These are phyloP conservation scores for Sakesphorus luctuosus DNA, from an alignment of 2,113 vertebrate species.

Conservation along the genomic window DNA sequence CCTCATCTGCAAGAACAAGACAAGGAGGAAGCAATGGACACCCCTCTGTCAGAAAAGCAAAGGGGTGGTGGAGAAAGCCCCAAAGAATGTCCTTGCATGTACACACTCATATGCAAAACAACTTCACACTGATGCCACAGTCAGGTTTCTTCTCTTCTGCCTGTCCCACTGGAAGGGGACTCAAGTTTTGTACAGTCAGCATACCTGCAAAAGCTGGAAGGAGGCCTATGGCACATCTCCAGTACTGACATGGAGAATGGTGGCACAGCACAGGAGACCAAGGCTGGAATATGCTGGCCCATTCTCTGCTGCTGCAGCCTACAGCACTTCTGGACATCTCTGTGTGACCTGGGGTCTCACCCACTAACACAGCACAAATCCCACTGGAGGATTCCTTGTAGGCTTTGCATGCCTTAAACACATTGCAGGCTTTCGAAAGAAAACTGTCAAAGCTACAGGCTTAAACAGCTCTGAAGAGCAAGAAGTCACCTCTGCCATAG, in stretches of 20 bases:
- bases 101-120: not conserved
- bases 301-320: not conserved
- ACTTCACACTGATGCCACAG: not conserved
- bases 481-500: not conserved
- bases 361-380: not conserved
- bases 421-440: not conserved
- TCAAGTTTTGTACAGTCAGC: accelerated
- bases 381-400: not conserved
- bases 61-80: not conserved
- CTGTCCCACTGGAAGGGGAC: not conserved
- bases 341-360: not conserved
- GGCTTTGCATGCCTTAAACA: not conserved
- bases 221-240: not conserved
- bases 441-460: not conserved
- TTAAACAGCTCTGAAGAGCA: not conserved
- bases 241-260: not conserved
- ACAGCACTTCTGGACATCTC: not conserved
- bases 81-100: accelerated
- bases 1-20: not conserved
- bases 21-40: not conserved
- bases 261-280: not conserved
- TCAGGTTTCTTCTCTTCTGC: not conserved
- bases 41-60: not conserved
- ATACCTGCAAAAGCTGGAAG: not conserved
- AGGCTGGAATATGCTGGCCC: not conserved